These are phyloP conservation scores for Cassiopea xamachana DNA, from an alignment of 30 jellyfish, hydroid and myxozoan species.

Conservation along the genomic window DNA sequence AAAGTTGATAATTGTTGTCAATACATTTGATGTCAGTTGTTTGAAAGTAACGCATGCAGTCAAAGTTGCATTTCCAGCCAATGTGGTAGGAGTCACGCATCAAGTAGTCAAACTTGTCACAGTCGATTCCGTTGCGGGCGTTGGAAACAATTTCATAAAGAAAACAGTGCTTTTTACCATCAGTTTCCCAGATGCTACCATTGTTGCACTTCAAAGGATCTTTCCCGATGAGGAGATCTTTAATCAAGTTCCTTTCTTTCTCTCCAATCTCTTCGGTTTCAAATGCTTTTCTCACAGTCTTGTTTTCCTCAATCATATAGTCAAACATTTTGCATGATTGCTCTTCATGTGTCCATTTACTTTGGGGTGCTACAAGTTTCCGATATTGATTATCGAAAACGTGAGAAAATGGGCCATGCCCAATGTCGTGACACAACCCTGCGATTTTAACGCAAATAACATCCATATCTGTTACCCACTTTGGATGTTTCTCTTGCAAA, in stretches of 20 bases:
- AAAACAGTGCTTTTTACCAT: constrained; percentile 52
- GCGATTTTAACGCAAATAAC: constrained; percentile 75
- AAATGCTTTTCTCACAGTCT: constrained; percentile 42
- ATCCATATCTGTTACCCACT: constrained; percentile 51
- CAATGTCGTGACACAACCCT: constrained; percentile 85
- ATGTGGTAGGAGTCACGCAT: constrained; percentile 75
- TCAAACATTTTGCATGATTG: constrained; percentile 89
- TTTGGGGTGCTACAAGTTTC: constrained; percentile 34
- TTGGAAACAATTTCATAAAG: constrained; percentile 80
- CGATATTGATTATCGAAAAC: constrained; percentile 69
- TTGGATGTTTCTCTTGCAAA: constrained; percentile 27
- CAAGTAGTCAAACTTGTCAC: constrained; percentile 85
- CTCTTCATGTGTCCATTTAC: constrained; percentile 87
- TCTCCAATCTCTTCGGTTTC: constrained; percentile 38
- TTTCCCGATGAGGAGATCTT: constrained; percentile 77
- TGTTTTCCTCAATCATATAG: constrained; percentile 67
- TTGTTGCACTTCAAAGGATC: constrained; percentile 51
- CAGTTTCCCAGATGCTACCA: constrained; percentile 27
- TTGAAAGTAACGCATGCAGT: constrained; percentile 70
- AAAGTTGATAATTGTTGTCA: constrained; percentile 67
- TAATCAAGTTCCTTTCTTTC: constrained; percentile 61
- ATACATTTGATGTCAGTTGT: constrained; percentile 49
- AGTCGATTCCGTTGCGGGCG: constrained; percentile 76
- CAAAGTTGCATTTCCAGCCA: constrained; percentile 73
- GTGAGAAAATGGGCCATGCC: constrained; percentile 95